Conservation (phyloP, 2,113 vertebrate species). For the Austrofundulus limnaeus region DNA sequence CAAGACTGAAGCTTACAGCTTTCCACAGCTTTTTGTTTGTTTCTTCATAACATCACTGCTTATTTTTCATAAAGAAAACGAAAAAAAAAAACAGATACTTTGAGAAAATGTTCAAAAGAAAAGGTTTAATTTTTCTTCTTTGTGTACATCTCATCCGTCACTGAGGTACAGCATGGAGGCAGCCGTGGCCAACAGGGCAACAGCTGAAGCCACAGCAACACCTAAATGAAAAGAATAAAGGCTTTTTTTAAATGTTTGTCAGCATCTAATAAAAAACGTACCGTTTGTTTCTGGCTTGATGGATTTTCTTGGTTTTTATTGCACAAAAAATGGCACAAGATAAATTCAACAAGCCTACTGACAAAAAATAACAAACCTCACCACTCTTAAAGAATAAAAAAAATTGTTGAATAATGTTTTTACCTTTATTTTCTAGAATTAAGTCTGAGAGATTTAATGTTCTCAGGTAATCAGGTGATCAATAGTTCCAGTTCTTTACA, state of each 20-base stretch:
- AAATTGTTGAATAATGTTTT: no score
- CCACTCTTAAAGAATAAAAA: no score
- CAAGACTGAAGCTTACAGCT: neutral
- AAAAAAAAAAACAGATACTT: conserved; percentile 1
- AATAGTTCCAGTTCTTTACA: no score
- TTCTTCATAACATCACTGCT: neutral
- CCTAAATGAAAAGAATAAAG: conserved; percentile 51
- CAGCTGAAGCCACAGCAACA: conserved; percentile 65
- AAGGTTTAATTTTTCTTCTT: conserved; percentile 26
- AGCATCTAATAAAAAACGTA: neutral
- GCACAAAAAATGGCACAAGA: no score
- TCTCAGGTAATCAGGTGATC: neutral
- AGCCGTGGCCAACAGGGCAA: conserved; percentile 71
- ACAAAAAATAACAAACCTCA: no score
- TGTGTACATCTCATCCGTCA: conserved; percentile 32
- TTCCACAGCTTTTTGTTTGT: no score
- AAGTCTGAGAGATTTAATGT: no score
- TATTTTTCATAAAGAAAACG: neutral
- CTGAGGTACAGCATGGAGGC: conserved; percentile 74
- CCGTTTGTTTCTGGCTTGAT: no score
- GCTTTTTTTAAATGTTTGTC: neutral
- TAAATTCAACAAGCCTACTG: no score
- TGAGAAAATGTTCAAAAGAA: conserved; percentile 10
- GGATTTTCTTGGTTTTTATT: neutral
- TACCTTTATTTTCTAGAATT: no score